phyloP scores from a whole-genome alignment of 2,797 vertebrate species.

The Microcaecilia unicolor region DNA sequence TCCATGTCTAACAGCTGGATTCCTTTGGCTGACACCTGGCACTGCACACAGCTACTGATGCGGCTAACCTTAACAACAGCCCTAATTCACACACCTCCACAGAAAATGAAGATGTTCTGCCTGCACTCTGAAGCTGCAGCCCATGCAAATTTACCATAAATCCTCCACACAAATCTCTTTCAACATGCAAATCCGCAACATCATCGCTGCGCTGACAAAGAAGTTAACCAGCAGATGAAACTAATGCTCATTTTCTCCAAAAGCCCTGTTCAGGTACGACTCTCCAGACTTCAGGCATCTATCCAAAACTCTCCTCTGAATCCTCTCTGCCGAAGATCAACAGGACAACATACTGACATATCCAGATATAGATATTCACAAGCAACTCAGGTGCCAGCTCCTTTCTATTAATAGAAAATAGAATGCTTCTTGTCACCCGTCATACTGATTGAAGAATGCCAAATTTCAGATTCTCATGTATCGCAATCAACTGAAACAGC shows the following conservation, averaged over 20 bases:
- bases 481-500: background rate
- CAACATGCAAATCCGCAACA: conserved; percentile 46
- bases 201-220: conserved; percentile 45
- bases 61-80: conserved; percentile 16
- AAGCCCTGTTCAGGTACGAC: conserved; percentile 36
- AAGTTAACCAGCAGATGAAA: conserved; percentile 37
- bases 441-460: too few species aligned
- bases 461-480: too few species aligned
- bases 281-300: conserved; percentile 29
- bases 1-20: conserved; percentile 32
- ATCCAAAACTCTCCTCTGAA: conserved; percentile 30
- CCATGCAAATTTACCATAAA: conserved; percentile 34
- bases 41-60: conserved; percentile 18
- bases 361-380: too few species aligned
- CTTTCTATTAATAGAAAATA: too few species aligned
- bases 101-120: conserved; percentile 37
- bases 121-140: conserved; percentile 25
- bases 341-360: too few species aligned
- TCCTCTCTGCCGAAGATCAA: conserved; percentile 8
- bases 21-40: conserved; percentile 28
- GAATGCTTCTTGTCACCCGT: too few species aligned
- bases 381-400: too few species aligned
- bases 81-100: conserved; percentile 10
- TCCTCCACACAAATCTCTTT: conserved; percentile 37
- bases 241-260: conserved; percentile 37